Evolutionary conservation across 2,888 invertebrate species (phyloP), one percentile per base, ranked within the genome.

Genomic region (Tanytarsus gracilentus): DNA sequence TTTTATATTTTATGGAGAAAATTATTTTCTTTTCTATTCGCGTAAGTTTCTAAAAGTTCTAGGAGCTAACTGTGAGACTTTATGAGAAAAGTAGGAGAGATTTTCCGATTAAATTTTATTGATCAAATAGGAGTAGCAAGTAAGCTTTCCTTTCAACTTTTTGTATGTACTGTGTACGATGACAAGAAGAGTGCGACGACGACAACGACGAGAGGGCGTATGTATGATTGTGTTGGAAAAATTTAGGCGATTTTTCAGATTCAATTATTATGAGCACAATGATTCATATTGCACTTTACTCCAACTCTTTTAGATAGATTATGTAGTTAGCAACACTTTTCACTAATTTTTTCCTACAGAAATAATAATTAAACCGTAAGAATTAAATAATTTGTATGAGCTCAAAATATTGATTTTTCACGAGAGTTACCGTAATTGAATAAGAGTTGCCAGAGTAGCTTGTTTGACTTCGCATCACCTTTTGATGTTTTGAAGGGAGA

Each of bases 361-460:
- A 58, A 58, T 56, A 26, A 58, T 58, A 48, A 58, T 58, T 48
- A 48, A 18, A 21, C 14, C 25, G 40, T 29, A 21, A 25, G 58
- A 58, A 58, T 40, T 26, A 58, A 58, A 58, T 48, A 40, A 58
- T 48, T 26, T 40, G 18, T 16, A 40, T 39, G 18, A 23, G 58
- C 48, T 58, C 44, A 58, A 58, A 58, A 48, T 58, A 58, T 58
- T 58, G 58, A 58, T 58, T 58, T 55, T 58, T 58, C 58, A 25
- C 16, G 6, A 44, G 29, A 18, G 23, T 58, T 58, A 29, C 58
- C 58, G 44, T 23, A 44, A 44, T 44, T 44, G 44, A 44, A 44
- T 8, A 7, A 44, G 21, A 23, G 21, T 44, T 44, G 44, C 44
- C 44, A 44, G 18, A 44, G 23, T 18, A 11, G 21, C 18, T n/a